These are phyloP conservation scores for Sinocyclocheilus anophthalmus DNA, from an alignment of 2,113 vertebrate genomes.

Conservation along the genomic window DNA sequence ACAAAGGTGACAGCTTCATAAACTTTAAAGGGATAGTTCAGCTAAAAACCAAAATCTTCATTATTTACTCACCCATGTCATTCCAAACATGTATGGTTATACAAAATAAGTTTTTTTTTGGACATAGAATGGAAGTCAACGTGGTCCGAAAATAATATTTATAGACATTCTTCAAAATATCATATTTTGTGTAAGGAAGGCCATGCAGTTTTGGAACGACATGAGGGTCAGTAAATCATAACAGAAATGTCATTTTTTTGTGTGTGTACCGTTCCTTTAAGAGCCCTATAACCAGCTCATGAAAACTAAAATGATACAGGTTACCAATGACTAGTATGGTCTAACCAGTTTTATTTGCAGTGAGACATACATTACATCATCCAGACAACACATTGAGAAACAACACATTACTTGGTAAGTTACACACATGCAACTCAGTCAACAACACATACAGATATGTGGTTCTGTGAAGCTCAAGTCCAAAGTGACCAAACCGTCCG, in stretches of 20 bases:
- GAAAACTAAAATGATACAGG: not conserved
- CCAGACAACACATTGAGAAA: slow-evolving; percentile 52
- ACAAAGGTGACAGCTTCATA: not conserved
- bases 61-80: not conserved
- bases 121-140: not conserved
- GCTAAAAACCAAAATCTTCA: not conserved
- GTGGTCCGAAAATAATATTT: not conserved
- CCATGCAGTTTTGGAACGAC: not conserved
- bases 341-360: slow-evolving; percentile 52
- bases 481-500: not conserved
- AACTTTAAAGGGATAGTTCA: not conserved
- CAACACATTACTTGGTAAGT: slow-evolving; percentile 47
- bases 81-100: not conserved
- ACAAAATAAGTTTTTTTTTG: not conserved
- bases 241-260: not conserved
- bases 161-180: not conserved
- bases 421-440: slow-evolving; percentile 60
- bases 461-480: slow-evolving; percentile 29
- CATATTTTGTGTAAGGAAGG: not conserved
- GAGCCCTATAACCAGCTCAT: not conserved
- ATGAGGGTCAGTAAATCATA: not conserved
- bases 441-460: slow-evolving; percentile 43
- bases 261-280: not conserved
- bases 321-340: slow-evolving; percentile 7
- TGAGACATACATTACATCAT: slow-evolving; percentile 52